phyloP scores from a whole-genome alignment of 2,797 vertebrate species.

The Sebastes variabilis region DNA sequence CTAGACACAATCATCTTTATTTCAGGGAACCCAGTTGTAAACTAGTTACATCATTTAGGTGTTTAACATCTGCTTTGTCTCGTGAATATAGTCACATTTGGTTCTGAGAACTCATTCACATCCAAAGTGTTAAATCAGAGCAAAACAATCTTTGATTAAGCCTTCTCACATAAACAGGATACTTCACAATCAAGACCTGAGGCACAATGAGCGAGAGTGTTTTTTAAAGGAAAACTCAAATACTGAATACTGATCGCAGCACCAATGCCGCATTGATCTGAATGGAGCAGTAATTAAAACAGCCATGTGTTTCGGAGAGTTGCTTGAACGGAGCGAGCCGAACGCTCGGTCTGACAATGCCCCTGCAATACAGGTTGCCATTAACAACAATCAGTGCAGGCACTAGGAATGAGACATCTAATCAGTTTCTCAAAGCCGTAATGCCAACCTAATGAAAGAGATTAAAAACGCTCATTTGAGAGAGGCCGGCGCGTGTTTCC shows the following conservation, averaged over 20 bases:
- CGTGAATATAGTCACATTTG: background rate
- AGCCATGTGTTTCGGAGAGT: slow-evolving; percentile 27
- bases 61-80: background rate
- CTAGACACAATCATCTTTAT: background rate
- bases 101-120: slow-evolving; percentile 7
- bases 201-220: background rate
- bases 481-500: slow-evolving; percentile 29
- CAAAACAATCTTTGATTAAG: slow-evolving; percentile 49
- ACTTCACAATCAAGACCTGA: slow-evolving; percentile 56
- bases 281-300: slow-evolving; percentile 68
- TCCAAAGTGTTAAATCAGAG: slow-evolving; percentile 29
- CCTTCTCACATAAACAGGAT: slow-evolving; percentile 30
- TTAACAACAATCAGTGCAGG: slow-evolving; percentile 72
- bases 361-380: slow-evolving; percentile 65
- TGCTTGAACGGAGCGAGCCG: slow-evolving; percentile 15
- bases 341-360: slow-evolving; percentile 24
- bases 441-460: slow-evolving; percentile 74
- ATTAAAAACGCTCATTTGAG: slow-evolving; percentile 69
- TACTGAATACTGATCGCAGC: slow-evolving; percentile 49
- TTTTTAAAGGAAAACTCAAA: slow-evolving; percentile 28
- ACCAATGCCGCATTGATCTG: slow-evolving; percentile 46
- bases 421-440: slow-evolving; percentile 72
- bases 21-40: background rate
- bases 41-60: background rate
- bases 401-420: slow-evolving; percentile 66